A percentile compares a stretch with the other conserved stretches of the same genome.
phyloP scores from a whole-genome alignment of 2,797 vertebrate genomes.

The Myotis daubentonii region DNA sequence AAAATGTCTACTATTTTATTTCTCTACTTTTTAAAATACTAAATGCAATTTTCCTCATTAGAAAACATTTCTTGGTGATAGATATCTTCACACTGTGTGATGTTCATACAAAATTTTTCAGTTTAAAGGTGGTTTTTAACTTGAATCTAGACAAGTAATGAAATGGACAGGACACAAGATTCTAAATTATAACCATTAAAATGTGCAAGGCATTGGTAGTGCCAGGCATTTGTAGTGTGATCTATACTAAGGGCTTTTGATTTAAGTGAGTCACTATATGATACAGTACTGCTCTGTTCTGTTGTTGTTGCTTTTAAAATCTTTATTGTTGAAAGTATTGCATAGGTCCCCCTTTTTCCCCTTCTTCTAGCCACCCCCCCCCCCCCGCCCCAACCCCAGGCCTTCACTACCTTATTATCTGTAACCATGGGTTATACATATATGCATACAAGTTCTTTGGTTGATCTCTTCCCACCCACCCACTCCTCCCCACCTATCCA shows the following conservation, averaged over 20 bases:
- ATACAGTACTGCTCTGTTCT: neutral
- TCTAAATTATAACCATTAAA: conserved; percentile 44
- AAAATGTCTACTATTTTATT: conserved; percentile 6
- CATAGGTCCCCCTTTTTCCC: no score
- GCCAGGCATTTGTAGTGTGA: neutral
- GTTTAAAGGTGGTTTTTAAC: conserved; percentile 14
- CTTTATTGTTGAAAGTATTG: no score
- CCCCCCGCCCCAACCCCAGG: no score
- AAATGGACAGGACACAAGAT: neutral
- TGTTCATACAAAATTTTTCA: conserved; percentile 37
- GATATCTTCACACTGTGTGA: neutral
- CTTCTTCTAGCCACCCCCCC: no score
- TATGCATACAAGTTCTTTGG: no score
- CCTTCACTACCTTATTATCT: no score
- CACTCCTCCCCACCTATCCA: no score
- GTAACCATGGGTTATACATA: no score
- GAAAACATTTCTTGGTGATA: neutral
- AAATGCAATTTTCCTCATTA: conserved; percentile 36
- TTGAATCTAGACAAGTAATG: conserved; percentile 13
- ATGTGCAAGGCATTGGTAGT: conserved; percentile 11
- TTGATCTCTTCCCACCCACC: no score
- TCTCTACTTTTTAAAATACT: conserved; percentile 36
- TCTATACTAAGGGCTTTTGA: conserved; percentile 28
- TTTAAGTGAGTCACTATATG: neutral
- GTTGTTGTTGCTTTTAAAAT: neutral